phyloP scores from a whole-genome alignment of 2,113 vertebrate genomes.

The Malurus elegans region DNA sequence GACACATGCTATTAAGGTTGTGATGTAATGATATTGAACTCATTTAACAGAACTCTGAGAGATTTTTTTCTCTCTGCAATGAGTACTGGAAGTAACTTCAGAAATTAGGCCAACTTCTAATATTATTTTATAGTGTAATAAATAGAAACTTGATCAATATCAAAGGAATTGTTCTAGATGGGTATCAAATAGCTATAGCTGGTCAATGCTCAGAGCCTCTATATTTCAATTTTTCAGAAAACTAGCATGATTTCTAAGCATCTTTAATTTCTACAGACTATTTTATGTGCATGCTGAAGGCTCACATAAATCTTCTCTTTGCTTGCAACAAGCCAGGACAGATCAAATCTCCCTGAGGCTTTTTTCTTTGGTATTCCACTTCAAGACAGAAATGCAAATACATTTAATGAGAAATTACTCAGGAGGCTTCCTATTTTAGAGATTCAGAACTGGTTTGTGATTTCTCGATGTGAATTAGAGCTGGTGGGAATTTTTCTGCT shows the following conservation, averaged over 20 bases:
- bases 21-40: slow-evolving; percentile 18
- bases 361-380: background rate
- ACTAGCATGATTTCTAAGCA: background rate
- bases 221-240: background rate
- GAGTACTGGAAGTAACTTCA: background rate
- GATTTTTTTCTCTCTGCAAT: background rate
- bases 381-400: slow-evolving; percentile 7
- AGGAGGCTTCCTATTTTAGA: background rate
- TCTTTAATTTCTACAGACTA: background rate
- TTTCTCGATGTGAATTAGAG: background rate
- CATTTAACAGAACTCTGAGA: background rate
- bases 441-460: background rate
- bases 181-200: background rate
- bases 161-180: background rate
- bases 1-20: background rate
- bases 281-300: background rate
- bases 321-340: background rate
- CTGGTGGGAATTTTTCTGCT: background rate
- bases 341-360: background rate
- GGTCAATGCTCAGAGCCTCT: background rate
- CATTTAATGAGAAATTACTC: background rate
- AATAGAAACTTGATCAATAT: background rate
- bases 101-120: background rate
- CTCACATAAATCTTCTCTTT: background rate
- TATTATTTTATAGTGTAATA: background rate